Conservation (phyloP, 2,113 vertebrate genomes). For the Cavia porcellus region DNA sequence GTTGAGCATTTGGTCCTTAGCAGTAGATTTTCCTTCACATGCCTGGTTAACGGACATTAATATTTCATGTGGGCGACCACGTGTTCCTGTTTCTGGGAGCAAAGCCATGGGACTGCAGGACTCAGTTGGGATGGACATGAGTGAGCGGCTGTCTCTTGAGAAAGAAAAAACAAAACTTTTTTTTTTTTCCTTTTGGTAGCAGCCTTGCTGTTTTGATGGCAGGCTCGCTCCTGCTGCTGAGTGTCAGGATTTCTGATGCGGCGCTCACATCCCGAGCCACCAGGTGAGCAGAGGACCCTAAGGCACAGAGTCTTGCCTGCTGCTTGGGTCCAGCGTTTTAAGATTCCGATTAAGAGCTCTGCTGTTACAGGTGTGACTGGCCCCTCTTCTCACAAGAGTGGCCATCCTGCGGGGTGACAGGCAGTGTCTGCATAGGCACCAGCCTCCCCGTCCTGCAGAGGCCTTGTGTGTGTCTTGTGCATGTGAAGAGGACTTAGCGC, state of each 20-base stretch:
- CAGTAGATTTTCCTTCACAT: neutral
- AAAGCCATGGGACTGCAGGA: rapidly evolving
- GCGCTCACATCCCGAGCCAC: neutral
- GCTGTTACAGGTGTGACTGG: neutral
- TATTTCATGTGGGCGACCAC: neutral
- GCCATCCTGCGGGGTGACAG: neutral
- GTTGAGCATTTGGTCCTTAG: neutral
- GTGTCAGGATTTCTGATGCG: constrained; percentile 44
- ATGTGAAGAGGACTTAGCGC: neutral
- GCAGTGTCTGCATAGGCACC: neutral
- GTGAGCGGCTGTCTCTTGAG: neutral
- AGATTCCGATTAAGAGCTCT: neutral
- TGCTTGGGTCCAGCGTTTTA: neutral
- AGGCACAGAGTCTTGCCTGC: neutral
- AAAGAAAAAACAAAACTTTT: neutral
- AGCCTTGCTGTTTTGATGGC: constrained; percentile 16
- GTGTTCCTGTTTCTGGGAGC: neutral
- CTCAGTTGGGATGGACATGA: rapidly evolving
- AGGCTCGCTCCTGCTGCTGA: neutral
- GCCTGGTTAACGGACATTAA: neutral
- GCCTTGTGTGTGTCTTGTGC: rapidly evolving
- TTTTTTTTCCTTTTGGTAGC: neutral
- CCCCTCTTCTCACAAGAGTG: neutral
- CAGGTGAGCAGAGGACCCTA: neutral
- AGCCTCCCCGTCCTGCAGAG: neutral